These are phyloP conservation scores for Seira musarum DNA, from an alignment of 2,888 invertebrate species.

Conservation along the genomic window DNA sequence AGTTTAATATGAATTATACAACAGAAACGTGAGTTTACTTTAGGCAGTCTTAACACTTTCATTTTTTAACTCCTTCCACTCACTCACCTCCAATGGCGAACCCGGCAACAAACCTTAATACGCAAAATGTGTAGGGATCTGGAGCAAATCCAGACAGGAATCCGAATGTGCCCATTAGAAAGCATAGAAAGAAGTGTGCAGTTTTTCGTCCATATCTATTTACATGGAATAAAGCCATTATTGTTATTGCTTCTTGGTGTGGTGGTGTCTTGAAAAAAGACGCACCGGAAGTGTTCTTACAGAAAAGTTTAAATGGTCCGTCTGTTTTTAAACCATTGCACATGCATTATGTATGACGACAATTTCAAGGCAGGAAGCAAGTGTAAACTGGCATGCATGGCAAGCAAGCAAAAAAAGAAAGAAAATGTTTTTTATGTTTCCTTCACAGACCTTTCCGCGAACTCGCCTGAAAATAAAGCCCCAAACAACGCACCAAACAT, in stretches of 20 bases:
- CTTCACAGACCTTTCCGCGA: slow-evolving; percentile 57
- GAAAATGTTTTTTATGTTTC: slow-evolving; percentile 16
- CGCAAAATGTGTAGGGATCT: slow-evolving; percentile 58
- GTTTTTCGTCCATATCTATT: slow-evolving; percentile 63
- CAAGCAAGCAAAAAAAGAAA: slow-evolving; percentile 3
- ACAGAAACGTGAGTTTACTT: background rate
- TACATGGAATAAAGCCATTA: background rate
- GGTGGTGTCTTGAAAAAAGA: no score
- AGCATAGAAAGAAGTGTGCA: slow-evolving; percentile 60
- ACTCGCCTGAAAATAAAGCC: slow-evolving; percentile 48
- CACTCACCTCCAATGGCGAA: slow-evolving; percentile 60
- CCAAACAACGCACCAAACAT: slow-evolving; percentile 59
- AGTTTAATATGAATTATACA: slow-evolving; percentile 11
- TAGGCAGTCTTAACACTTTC: no score
- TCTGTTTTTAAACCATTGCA: background rate
- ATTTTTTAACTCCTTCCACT: background rate
- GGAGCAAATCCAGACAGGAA: slow-evolving; percentile 61
- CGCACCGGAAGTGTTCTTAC: background rate
- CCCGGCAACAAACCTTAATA: slow-evolving; percentile 60
- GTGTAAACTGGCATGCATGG: background rate
- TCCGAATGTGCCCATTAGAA: slow-evolving; percentile 60
- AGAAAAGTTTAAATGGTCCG: background rate
- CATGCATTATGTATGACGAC: background rate
- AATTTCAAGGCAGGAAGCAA: background rate
- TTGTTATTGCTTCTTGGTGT: no score